Evolutionary conservation across 2,888 invertebrate species (phyloP).

Genomic region (Sarcophaga rosellei): DNA sequence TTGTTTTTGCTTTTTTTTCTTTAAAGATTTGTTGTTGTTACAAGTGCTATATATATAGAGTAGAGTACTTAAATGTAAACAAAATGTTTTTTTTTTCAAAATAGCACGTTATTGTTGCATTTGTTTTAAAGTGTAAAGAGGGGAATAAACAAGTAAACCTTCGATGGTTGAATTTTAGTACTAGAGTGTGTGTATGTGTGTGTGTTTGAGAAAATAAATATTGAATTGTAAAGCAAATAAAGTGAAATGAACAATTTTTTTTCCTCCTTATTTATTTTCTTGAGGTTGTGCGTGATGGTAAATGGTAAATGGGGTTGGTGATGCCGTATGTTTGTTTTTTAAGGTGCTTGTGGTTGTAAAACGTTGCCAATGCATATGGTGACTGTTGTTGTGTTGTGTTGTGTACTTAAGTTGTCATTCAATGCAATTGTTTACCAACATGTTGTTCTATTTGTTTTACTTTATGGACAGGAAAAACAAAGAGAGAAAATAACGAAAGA

Average conservation of each 20-base stretch:
- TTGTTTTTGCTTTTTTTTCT: too few relatives aligned
- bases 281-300: not conserved
- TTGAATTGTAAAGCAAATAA: slow-evolving; percentile 33
- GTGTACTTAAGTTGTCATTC: not conserved
- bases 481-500: too few relatives aligned
- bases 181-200: not conserved
- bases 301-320: not conserved
- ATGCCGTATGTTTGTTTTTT: slow-evolving; percentile 40
- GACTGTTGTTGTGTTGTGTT: slow-evolving; percentile 11
- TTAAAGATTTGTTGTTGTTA: too few relatives aligned
- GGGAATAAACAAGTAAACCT: not conserved
- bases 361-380: not conserved
- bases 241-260: slow-evolving; percentile 21
- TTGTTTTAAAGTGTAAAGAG: not conserved
- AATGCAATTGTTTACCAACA: slow-evolving; percentile 42
- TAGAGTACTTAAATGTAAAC: slow-evolving; percentile 36
- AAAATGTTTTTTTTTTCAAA: not conserved
- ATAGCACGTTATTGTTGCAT: not conserved
- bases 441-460: too few relatives aligned
- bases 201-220: slow-evolving; percentile 34
- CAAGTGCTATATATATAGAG: not conserved
- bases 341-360: slow-evolving; percentile 7
- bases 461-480: too few relatives aligned
- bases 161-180: not conserved
- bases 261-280: slow-evolving; percentile 28